A percentile compares a stretch with the other conserved stretches of the same genome.
These are phyloP conservation scores for Danio tinwini DNA, from an alignment of 2,797 vertebrate genomes.

Conservation along the genomic window DNA sequence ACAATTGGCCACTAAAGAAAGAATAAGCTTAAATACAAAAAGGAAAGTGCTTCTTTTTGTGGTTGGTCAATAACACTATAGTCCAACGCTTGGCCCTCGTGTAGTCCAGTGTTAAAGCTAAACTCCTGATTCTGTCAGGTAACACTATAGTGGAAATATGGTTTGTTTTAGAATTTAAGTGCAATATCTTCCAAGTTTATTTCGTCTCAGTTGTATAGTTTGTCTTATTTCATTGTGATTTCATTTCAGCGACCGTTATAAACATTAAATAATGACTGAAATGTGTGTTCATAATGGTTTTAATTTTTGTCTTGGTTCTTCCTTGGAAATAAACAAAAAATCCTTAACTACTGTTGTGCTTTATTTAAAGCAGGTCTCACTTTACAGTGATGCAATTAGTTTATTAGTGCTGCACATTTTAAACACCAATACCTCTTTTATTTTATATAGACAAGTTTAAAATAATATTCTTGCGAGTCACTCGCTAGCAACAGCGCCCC, in stretches of 20 bases:
- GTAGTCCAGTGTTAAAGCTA: slow-evolving; percentile 89
- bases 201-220: slow-evolving; percentile 85
- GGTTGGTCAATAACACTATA: slow-evolving; percentile 84
- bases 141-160: slow-evolving; percentile 71
- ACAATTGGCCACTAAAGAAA: slow-evolving; percentile 55
- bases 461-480: slow-evolving; percentile 2
- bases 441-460: neutral
- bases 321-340: slow-evolving; percentile 86
- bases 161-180: slow-evolving; percentile 91
- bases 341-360: slow-evolving; percentile 20
- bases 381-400: neutral
- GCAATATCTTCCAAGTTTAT: slow-evolving; percentile 97
- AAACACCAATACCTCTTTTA: neutral
- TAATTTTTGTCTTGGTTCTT: slow-evolving; percentile 88
- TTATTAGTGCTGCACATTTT: neutral
- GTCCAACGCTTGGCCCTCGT: slow-evolving; percentile 73
- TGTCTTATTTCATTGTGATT: slow-evolving; percentile 71
- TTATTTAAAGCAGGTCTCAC: neutral
- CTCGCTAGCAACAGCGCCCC: slow-evolving; percentile 63
- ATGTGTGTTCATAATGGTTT: slow-evolving; percentile 91
- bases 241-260: slow-evolving; percentile 87
- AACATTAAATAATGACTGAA: slow-evolving; percentile 91
- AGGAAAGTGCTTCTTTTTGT: slow-evolving; percentile 63
- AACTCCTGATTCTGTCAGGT: slow-evolving; percentile 81
- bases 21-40: slow-evolving; percentile 70